Percentiles rank a stretch among this genome's conserved stretches.
Evolutionary conservation across 2,888 invertebrate species (phyloP).

Genomic region (Alloplasta piceator): DNA sequence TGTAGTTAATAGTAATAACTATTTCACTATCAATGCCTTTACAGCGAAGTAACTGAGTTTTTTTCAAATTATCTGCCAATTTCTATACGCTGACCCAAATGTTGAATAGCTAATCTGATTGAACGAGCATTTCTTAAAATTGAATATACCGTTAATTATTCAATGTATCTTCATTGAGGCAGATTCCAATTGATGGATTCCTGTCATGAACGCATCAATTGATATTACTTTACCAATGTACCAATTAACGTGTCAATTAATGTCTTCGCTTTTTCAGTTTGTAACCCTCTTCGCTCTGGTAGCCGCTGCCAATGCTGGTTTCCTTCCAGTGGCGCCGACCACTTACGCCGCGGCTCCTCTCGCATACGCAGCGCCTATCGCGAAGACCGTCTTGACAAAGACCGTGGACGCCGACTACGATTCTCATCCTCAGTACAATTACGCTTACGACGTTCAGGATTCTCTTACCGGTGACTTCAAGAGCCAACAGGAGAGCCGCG

Average conservation of each 20-base stretch:
- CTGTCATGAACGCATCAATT: not conserved
- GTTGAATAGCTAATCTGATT: too few species aligned
- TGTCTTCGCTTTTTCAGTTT: conserved; percentile 71
- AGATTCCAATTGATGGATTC: too few species aligned
- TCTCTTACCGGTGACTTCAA: conserved; percentile 70
- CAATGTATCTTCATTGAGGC: too few species aligned
- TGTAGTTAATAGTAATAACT: too few species aligned
- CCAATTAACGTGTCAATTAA: conserved; percentile 7
- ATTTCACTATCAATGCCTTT: too few species aligned
- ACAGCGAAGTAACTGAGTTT: too few species aligned
- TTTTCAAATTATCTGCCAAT: too few species aligned
- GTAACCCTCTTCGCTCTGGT: conserved; percentile 78
- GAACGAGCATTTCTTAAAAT: too few species aligned
- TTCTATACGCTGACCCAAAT: too few species aligned
- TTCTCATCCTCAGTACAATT: conserved; percentile 81
- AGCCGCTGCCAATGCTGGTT: conserved; percentile 84
- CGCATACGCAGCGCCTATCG: conserved; percentile 73
- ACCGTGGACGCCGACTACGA: conserved; percentile 77
- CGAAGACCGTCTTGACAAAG: conserved; percentile 76
- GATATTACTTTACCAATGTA: not conserved
- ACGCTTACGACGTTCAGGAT: conserved; percentile 77
- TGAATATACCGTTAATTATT: too few species aligned
- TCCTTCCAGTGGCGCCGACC: conserved; percentile 78
- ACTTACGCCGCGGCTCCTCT: conserved; percentile 75
- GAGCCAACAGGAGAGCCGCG: conserved; percentile 69